Evolutionary conservation across 2,797 vertebrate species (phyloP), one percentile per base, ranked within the genome.

Genomic region (Sebastes variabilis): DNA sequence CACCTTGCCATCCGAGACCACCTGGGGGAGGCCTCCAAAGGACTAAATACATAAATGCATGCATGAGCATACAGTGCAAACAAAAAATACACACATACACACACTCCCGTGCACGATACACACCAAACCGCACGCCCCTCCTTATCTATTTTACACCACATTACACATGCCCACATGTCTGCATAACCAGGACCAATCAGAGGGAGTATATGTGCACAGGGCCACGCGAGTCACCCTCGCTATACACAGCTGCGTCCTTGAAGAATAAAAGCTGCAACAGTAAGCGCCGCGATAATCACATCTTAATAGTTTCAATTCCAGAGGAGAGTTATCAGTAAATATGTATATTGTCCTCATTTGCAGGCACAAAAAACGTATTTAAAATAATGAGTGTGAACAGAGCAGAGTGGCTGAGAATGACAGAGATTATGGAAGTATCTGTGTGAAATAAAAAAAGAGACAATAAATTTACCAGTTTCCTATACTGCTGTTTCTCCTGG

Each of bases 381-480:
- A 66, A 58, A 66, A 58, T 66, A 59, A 22, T 38, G 6, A 52
- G 52, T 56, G 55, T 77, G 30, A 75, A 59, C 25, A 64, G 20
- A 6, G 7, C 42, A 49, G 11, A 55, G 12, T 8, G 8, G 27
- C 24, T 29, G 24, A 36, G 25, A 60, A 66, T 7, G 8, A 46
- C 6, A 58, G 24, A 49, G 27, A 25, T 56, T 54, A n/a, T 22
- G 25, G 60, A 24, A 20, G 8, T 65, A 30, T 55, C 7, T 59
- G n/a, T 24, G 27, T 25, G 32, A 3, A 25, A 25, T 3, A 25
- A 62, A 14, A 59, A 2, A 49, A 42, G 14, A 5, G 49, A 52
- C 0, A 52, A 9, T 54, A 79, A 6, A 84, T 94, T 96, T 93
- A 97, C 97, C 89, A 86, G 84, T 71, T 91, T 91, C 69, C 77